Base-by-base conservation (phyloP, 1,140 invertebrate species). In the Limonius californicus region DNA sequence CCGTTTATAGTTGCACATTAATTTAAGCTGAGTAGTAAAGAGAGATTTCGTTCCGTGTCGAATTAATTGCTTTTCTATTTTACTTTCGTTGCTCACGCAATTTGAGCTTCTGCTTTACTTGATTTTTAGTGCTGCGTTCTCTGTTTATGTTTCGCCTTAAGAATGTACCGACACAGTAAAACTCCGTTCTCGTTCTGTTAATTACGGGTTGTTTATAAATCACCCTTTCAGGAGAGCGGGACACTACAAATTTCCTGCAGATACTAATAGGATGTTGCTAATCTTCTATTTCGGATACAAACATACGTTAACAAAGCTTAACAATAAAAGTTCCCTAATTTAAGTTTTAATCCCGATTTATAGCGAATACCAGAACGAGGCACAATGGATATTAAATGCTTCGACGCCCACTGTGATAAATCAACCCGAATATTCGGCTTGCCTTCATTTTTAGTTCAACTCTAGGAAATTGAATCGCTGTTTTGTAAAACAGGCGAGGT, bases 331-430 rank as follows among this genome's bases (percentile, higher is more conserved):
- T 55, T 55, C 54, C 15, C 54, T 55, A 55, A 55, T 55, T 55
- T 55, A 55, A 55, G 54, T 55, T 55, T 55, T 55, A 55, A 55
- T 55, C 54, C 54, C 54, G 54, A 55, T 55, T 55, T 55, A 55
- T 32, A 30, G 54, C 21, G 30, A 27, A 32, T 55, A 32, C 21
- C 54, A 23, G 54, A 30, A 55, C 23, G 54, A 27, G 30, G 54
- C 14, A 55, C 15, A 55, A 30, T 30, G 54, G 54, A 55, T 55
- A 55, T 55, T 55, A 55, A 55, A 55, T 55, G 23, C 30, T 27
- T 55, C 54, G 54, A 32, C 54, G 54, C 21, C 54, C 11, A 30
- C 20, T 18, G 45, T 18, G n/a, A 19, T 18, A 19, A 50, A 50
- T 50, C 16, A 50, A 50, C 19, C 3, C 8, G 8, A 21, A 18